phyloP scores from a whole-genome alignment of 2,113 vertebrate genomes.

The Pelmatolapia mariae region DNA sequence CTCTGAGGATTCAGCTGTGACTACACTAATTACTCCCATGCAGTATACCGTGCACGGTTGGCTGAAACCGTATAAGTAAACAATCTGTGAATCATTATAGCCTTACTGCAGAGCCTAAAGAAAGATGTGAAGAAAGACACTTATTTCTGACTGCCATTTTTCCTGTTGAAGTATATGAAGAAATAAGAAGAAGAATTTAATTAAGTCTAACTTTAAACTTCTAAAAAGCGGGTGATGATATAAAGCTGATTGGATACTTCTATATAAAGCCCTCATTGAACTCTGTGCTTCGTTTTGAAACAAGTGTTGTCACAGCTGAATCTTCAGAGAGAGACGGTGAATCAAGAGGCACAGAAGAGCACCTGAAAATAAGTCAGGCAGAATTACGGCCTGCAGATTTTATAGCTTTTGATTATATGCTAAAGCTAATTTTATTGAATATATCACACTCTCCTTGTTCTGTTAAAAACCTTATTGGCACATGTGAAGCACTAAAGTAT shows the following conservation, averaged over 20 bases:
- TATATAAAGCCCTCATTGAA: slow-evolving; percentile 1
- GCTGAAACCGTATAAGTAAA: slow-evolving; percentile 36
- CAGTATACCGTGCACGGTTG: slow-evolving; percentile 17
- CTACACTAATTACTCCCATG: slow-evolving; percentile 41
- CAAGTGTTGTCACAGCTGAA: slow-evolving; percentile 34
- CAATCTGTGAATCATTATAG: slow-evolving; percentile 38
- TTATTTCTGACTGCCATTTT: slow-evolving; percentile 7
- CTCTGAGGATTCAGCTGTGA: slow-evolving; percentile 47
- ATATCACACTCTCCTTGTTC: slow-evolving; percentile 6
- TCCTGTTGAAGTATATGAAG: not conserved
- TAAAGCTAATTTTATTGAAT: slow-evolving; percentile 13
- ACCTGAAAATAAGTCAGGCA: not conserved
- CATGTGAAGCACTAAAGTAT: not conserved
- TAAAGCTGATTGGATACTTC: not conserved
- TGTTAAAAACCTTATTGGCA: not conserved
- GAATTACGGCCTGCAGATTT: not conserved
- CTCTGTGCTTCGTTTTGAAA: not conserved
- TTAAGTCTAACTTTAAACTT: not conserved
- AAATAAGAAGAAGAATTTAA: not conserved
- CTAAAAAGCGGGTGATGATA: not conserved
- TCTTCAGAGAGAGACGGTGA: not conserved
- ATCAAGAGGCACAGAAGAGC: not conserved
- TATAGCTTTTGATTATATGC: slow-evolving; percentile 20
- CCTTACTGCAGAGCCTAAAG: not conserved
- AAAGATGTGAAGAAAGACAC: not conserved